A percentile compares a stretch with the other conserved stretches of the same genome.
Evolutionary conservation across 1,140 invertebrate genomes (phyloP).

Genomic region (Belonocnema kinseyi): DNA sequence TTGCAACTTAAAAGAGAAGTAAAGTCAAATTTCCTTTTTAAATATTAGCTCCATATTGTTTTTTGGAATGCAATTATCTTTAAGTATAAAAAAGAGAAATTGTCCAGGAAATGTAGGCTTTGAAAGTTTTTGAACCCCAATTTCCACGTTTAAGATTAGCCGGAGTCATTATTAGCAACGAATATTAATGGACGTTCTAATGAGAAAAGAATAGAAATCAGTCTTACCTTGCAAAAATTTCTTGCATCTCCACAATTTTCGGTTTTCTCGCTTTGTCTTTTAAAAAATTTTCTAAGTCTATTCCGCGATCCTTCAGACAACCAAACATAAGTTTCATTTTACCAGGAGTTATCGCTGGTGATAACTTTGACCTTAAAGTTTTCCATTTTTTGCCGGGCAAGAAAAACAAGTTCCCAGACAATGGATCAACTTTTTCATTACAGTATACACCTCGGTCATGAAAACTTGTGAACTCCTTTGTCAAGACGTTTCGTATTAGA

Average conservation of each 20-base stretch:
- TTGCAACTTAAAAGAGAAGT: too few relatives aligned
- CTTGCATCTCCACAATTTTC: constrained; percentile 64
- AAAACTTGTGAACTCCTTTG: constrained; percentile 75
- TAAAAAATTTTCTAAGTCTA: constrained; percentile 59
- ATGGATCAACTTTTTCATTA: constrained; percentile 73
- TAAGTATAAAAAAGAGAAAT: too few relatives aligned
- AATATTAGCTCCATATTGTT: too few relatives aligned
- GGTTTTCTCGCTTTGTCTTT: constrained; percentile 46
- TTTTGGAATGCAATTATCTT: too few relatives aligned
- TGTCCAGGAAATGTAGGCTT: too few relatives aligned
- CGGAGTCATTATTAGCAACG: too few relatives aligned
- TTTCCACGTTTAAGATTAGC: too few relatives aligned
- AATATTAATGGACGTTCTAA: too few relatives aligned
- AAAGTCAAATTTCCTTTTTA: too few relatives aligned
- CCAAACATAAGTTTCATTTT: constrained; percentile 78
- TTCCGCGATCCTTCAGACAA: constrained; percentile 69
- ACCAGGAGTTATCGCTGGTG: constrained; percentile 77
- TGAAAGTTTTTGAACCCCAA: too few relatives aligned
- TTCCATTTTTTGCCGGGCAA: constrained; percentile 74
- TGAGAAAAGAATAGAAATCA: neutral
- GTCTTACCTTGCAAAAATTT: constrained; percentile 72
- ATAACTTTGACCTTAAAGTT: constrained; percentile 73
- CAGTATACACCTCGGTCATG: constrained; percentile 69
- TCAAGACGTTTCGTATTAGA: constrained; percentile 72
- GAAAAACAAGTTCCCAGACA: constrained; percentile 76